Percentiles rank a stretch among this genome's conserved stretches.
Evolutionary conservation across 2,888 invertebrate genomes (phyloP).

Genomic region (Hipparchia sbordonii): DNA sequence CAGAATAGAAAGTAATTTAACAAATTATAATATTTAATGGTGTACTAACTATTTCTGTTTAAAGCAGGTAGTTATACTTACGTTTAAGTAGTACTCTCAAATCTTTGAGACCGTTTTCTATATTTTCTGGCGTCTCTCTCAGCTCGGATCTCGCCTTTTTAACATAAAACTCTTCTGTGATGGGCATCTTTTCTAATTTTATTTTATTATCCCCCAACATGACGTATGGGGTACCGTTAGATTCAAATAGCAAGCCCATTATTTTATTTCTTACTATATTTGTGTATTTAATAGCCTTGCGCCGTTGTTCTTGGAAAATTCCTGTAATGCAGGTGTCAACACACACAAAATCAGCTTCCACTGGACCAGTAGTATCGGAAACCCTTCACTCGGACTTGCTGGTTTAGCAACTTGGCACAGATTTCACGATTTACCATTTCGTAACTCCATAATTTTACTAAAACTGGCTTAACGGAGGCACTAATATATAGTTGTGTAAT

Average conservation of each 20-base stretch:
- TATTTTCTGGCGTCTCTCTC: constrained; percentile 87
- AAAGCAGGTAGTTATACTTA: constrained; percentile 43
- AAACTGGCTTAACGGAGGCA: background rate
- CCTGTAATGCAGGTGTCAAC: background rate
- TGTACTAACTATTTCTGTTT: background rate
- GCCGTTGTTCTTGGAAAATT: background rate
- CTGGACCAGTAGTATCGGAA: constrained; percentile 27
- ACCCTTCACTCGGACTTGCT: constrained; percentile 56
- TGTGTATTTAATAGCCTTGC: background rate
- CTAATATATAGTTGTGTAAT: constrained; percentile 14
- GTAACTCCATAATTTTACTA: constrained; percentile 11
- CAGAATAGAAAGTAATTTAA: no score
- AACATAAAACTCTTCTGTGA: constrained; percentile 78
- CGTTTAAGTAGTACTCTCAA: constrained; percentile 84
- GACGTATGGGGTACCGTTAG: constrained; percentile 83
- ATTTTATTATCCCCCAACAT: constrained; percentile 84
- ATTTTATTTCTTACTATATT: constrained; percentile 29
- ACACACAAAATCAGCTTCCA: constrained; percentile 39
- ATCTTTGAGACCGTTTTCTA: constrained; percentile 82
- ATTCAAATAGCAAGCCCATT: constrained; percentile 78
- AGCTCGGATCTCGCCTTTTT: constrained; percentile 87
- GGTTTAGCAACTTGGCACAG: constrained; percentile 41
- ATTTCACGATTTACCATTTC: constrained; percentile 35
- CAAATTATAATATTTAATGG: no score
- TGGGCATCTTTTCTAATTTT: constrained; percentile 84